These are phyloP conservation scores for Parascotia fuliginaria DNA, from an alignment of 2,888 invertebrate genomes.

Conservation along the genomic window DNA sequence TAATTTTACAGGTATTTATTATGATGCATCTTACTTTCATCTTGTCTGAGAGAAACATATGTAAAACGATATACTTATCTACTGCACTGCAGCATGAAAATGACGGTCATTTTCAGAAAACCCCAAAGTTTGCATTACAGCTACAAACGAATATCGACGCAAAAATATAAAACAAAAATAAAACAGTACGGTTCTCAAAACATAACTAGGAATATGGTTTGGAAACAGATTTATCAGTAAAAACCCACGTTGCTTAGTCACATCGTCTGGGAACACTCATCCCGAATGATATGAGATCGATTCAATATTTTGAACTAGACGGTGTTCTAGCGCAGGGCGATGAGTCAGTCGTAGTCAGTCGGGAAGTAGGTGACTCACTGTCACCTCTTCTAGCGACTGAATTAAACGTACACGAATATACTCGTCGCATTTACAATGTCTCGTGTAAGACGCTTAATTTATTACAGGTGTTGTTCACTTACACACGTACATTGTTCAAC, in stretches of 20 bases:
- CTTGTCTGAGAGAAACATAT: too few relatives aligned
- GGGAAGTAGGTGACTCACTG: conserved; percentile 47
- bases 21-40: too few relatives aligned
- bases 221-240: conserved; percentile 23
- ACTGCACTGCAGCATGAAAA: background rate
- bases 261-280: conserved; percentile 49
- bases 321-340: conserved; percentile 21
- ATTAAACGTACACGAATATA: conserved; percentile 49
- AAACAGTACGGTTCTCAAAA: conserved; percentile 3
- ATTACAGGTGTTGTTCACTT: background rate
- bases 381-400: conserved; percentile 54
- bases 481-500: background rate
- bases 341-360: conserved; percentile 15
- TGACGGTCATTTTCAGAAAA: conserved; percentile 5
- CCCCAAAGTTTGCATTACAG: conserved; percentile 8
- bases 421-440: conserved; percentile 3
- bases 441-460: conserved; percentile 2
- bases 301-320: conserved; percentile 55
- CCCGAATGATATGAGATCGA: conserved; percentile 48
- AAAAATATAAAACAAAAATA: background rate
- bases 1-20: too few relatives aligned
- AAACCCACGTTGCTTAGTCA: conserved; percentile 48
- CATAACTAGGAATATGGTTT: conserved; percentile 1
- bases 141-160: conserved; percentile 1
- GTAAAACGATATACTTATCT: background rate